Evolutionary conservation across 2,113 vertebrate species (phyloP).

Genomic region (Picathartes gymnocephalus): DNA sequence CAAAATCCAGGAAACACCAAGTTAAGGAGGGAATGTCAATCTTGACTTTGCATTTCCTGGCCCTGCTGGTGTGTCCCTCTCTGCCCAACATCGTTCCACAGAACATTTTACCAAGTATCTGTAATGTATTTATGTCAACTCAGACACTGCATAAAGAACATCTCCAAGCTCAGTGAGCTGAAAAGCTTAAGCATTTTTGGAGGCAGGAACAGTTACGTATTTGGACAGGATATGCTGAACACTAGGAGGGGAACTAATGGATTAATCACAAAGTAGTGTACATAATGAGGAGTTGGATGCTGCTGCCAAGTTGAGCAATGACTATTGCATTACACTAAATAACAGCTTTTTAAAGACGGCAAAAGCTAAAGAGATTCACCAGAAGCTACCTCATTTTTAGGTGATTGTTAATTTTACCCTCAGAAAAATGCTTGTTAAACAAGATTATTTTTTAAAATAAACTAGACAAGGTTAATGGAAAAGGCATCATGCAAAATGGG

Average conservation of each 20-base stretch:
- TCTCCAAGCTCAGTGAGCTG: constrained; percentile 14
- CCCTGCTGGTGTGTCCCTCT: background rate
- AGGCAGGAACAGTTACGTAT: constrained; percentile 33
- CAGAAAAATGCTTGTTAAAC: constrained; percentile 72
- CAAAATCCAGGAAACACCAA: constrained; percentile 29
- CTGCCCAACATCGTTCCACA: background rate
- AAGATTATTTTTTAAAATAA: constrained; percentile 40
- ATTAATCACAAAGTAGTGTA: constrained; percentile 35
- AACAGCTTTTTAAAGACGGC: constrained; percentile 66
- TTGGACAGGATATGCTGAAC: constrained; percentile 50
- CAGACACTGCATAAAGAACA: background rate
- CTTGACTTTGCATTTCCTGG: background rate
- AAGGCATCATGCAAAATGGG: constrained; percentile 72
- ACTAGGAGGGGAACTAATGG: constrained; percentile 52
- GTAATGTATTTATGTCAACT: background rate
- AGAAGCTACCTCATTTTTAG: constrained; percentile 58
- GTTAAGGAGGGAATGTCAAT: background rate
- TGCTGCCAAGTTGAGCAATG: constrained; percentile 80
- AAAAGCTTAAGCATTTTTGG: constrained; percentile 33
- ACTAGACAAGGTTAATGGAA: constrained; percentile 69
- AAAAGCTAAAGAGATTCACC: constrained; percentile 62
- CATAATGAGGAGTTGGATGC: constrained; percentile 46
- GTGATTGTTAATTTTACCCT: constrained; percentile 69
- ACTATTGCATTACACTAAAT: constrained; percentile 65
- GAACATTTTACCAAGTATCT: background rate